These are phyloP conservation scores for Phylloscopus trochiloides DNA, from an alignment of 2,113 vertebrate genomes.

Conservation along the genomic window DNA sequence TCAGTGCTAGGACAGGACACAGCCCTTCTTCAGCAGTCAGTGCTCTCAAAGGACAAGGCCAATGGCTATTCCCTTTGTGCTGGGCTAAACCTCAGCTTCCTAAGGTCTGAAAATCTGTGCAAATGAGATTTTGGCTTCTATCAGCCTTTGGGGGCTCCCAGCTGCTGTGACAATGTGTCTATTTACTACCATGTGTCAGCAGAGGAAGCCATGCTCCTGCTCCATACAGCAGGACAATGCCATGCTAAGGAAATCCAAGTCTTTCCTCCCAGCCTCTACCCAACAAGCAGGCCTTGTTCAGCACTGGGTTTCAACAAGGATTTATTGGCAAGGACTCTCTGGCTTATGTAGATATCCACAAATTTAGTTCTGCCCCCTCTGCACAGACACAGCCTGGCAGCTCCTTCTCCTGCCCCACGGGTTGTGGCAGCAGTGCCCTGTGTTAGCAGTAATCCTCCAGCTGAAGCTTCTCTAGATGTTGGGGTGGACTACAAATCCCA, in stretches of 20 bases:
- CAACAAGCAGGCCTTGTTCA: background rate
- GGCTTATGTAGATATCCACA: background rate
- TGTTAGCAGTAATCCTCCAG: background rate
- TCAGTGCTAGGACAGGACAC: background rate
- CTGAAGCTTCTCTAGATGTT: background rate
- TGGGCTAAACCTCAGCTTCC: background rate
- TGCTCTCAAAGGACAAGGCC: background rate
- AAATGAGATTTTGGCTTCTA: background rate
- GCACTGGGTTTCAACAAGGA: background rate
- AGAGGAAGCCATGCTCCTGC: background rate
- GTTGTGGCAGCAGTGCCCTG: background rate
- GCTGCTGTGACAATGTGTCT: background rate
- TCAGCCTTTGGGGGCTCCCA: background rate
- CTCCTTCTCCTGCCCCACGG: fast-evolving
- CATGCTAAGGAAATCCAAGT: background rate
- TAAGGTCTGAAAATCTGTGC: background rate
- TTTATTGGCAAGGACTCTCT: background rate
- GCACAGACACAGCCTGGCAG: background rate
- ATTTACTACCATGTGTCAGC: fast-evolving
- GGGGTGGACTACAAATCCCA: background rate
- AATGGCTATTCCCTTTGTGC: background rate
- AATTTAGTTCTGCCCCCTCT: background rate
- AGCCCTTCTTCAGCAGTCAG: background rate
- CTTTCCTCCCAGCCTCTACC: background rate
- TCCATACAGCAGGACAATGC: fast-evolving